Conservation (phyloP, 53 echinoderm and acorn worm species). For the Holothuria scabra region DNA sequence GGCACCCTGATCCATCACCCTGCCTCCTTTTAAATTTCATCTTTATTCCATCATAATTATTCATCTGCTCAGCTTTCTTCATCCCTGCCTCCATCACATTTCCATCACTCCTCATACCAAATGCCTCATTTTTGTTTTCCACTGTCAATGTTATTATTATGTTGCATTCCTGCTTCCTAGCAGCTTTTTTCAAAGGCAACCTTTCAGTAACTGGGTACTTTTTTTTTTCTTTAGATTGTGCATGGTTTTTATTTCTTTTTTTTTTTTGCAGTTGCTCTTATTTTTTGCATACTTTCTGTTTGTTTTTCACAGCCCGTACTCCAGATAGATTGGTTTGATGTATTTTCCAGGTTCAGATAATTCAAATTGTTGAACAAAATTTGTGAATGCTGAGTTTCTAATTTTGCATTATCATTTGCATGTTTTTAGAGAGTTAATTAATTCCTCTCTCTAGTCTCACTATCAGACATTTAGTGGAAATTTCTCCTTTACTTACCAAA, state of each 20-base stretch:
- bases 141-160: conserved; percentile 8
- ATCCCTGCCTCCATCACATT: not conserved
- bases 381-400: too few species aligned
- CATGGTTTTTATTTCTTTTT: not conserved
- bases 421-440: too few species aligned
- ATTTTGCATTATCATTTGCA: too few species aligned
- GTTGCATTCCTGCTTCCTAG: not conserved
- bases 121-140: conserved; percentile 17
- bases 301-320: conserved; percentile 22
- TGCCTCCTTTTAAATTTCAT: too few species aligned
- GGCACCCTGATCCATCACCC: not conserved
- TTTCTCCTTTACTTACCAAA: too few species aligned
- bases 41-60: not conserved
- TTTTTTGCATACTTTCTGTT: not conserved
- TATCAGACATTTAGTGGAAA: too few species aligned
- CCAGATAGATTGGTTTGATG: conserved; percentile 8
- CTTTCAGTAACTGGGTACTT: not conserved
- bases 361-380: too few species aligned
- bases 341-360: conserved; percentile 5
- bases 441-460: too few species aligned
- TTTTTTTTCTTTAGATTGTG: too few species aligned
- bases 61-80: not conserved
- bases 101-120: not conserved
- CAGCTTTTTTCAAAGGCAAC: not conserved
- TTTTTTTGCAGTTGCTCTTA: not conserved